These are phyloP conservation scores for Bhutanitis thaidina DNA, from an alignment of 2,888 invertebrate species.

Conservation along the genomic window DNA sequence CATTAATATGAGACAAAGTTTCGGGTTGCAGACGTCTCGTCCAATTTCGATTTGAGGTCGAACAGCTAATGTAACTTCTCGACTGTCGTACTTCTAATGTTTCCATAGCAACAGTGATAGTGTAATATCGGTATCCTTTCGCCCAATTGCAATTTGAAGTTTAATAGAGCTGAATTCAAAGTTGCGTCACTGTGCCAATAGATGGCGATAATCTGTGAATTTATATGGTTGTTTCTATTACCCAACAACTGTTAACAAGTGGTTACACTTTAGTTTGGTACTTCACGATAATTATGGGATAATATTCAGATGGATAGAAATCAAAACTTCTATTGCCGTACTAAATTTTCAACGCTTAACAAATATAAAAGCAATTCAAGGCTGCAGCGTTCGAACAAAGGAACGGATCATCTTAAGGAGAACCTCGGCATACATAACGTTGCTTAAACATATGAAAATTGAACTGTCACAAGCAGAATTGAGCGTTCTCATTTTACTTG, in stretches of 20 bases:
- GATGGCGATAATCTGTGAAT: too few relatives aligned
- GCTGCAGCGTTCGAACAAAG: slow-evolving; percentile 8
- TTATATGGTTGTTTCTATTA: too few relatives aligned
- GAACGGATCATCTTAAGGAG: slow-evolving; percentile 6
- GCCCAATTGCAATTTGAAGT: too few relatives aligned
- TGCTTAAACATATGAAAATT: slow-evolving; percentile 20
- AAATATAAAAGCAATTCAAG: background rate
- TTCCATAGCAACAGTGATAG: background rate
- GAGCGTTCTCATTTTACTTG: background rate
- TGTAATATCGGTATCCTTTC: background rate
- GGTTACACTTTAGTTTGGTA: too few relatives aligned
- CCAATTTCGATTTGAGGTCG: slow-evolving; percentile 10
- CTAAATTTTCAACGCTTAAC: too few relatives aligned
- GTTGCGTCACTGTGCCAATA: too few relatives aligned
- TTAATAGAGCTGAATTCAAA: too few relatives aligned
- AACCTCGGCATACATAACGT: background rate
- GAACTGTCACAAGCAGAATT: slow-evolving; percentile 19
- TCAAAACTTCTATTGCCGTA: too few relatives aligned
- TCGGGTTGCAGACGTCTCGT: slow-evolving; percentile 9
- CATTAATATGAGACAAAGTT: slow-evolving; percentile 11
- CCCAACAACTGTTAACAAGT: too few relatives aligned
- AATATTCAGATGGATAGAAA: too few relatives aligned
- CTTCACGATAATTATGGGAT: too few relatives aligned
- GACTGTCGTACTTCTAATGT: background rate
- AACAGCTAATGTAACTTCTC: slow-evolving; percentile 7